Percentiles rank a stretch among this genome's conserved stretches.
phyloP scores from a whole-genome alignment of 2,797 vertebrate genomes.

The Enteromius anoplus region DNA sequence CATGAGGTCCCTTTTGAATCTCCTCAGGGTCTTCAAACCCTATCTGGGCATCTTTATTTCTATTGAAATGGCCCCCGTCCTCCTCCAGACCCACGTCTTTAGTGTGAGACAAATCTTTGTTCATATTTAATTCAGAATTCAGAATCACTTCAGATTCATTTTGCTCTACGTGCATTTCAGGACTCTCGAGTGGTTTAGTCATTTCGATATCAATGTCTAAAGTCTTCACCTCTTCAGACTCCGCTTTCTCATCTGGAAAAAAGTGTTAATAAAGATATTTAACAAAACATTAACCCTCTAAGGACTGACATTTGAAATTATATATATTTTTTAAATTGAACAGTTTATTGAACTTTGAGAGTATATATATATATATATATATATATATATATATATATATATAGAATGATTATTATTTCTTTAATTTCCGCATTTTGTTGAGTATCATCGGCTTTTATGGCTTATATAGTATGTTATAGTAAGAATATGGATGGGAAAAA shows the following conservation, averaged over 20 bases:
- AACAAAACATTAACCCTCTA: not conserved
- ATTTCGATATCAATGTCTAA: slow-evolving; percentile 50
- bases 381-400: too few species aligned
- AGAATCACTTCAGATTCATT: slow-evolving; percentile 10
- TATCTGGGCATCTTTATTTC: slow-evolving; percentile 74
- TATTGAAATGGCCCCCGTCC: slow-evolving; percentile 74
- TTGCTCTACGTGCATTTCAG: slow-evolving; percentile 50
- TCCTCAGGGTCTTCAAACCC: slow-evolving; percentile 67
- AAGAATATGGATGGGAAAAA: not conserved
- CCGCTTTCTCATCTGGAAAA: slow-evolving; percentile 47
- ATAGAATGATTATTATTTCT: not conserved
- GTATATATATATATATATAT: too few species aligned
- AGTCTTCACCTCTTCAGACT: slow-evolving; percentile 39
- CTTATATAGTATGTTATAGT: not conserved
- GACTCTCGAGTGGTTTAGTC: slow-evolving; percentile 47
- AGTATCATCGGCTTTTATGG: not conserved
- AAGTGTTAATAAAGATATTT: not conserved
- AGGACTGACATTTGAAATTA: not conserved
- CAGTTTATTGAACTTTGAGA: too few species aligned
- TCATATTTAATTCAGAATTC: slow-evolving; percentile 14
- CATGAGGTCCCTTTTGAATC: slow-evolving; percentile 70
- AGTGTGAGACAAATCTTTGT: slow-evolving; percentile 47
- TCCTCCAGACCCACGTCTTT: slow-evolving; percentile 69
- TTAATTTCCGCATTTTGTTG: not conserved
- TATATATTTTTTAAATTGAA: too few species aligned